These are phyloP conservation scores for Cistogaster globosa DNA, from an alignment of 2,888 invertebrate species.

Conservation along the genomic window DNA sequence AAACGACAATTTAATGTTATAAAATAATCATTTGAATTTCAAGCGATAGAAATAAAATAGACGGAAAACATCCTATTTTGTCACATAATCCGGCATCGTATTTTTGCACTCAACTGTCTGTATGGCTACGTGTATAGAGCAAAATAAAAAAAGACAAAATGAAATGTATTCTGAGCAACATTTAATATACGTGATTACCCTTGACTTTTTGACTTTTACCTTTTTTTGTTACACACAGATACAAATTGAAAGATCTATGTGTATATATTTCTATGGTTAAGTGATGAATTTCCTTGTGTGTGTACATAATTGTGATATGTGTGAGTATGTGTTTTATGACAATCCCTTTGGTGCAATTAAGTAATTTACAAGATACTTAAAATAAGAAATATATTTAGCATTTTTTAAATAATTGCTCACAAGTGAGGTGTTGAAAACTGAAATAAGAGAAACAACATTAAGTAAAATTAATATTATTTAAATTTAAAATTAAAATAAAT, in stretches of 20 bases:
- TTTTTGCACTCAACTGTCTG: no score
- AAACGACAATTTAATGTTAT: no score
- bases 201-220: constrained; percentile 68
- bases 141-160: constrained; percentile 20
- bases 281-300: constrained; percentile 33
- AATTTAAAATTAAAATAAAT: not conserved
- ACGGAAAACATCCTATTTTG: no score
- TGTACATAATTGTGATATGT: not conserved
- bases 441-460: constrained; percentile 3
- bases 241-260: constrained; percentile 1
- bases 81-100: no score
- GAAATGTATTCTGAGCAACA: constrained; percentile 58
- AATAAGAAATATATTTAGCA: constrained; percentile 81
- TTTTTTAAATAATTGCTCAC: constrained; percentile 75
- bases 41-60: no score
- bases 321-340: constrained; percentile 13
- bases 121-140: not conserved
- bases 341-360: constrained; percentile 77
- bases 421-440: constrained; percentile 63
- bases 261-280: constrained; percentile 18
- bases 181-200: constrained; percentile 71
- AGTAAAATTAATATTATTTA: no score
- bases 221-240: constrained; percentile 12
- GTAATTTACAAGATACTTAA: constrained; percentile 82
- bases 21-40: no score